Evolutionary conservation across 2,113 vertebrate species (phyloP).

Genomic region (Romanogobio albipinnatus): DNA sequence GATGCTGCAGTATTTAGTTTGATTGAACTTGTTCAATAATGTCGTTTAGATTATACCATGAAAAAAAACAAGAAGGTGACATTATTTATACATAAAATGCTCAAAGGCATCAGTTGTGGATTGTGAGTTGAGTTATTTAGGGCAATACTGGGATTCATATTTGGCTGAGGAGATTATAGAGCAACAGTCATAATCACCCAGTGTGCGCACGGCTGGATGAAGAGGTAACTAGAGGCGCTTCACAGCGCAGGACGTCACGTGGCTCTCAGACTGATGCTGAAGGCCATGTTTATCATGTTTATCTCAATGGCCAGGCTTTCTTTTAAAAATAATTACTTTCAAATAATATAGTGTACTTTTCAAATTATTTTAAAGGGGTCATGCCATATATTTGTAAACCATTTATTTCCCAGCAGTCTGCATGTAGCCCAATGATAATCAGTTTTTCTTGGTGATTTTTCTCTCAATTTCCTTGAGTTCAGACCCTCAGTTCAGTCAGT

Average conservation of each 20-base stretch:
- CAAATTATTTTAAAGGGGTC: background rate
- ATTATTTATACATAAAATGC: background rate
- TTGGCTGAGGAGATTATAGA: slow-evolving; percentile 37
- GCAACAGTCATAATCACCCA: slow-evolving; percentile 30
- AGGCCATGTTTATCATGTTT: background rate
- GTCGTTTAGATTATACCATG: background rate
- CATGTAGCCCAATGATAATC: background rate
- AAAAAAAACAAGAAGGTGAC: too few relatives aligned
- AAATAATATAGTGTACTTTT: background rate
- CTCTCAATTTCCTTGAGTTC: background rate
- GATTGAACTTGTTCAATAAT: background rate
- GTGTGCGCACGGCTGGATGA: background rate
- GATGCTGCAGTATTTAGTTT: background rate
- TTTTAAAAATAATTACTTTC: slow-evolving; percentile 8
- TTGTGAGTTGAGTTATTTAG: slow-evolving; percentile 39
- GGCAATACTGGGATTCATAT: slow-evolving; percentile 29
- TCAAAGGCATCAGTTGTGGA: slow-evolving; percentile 11
- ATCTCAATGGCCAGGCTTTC: background rate
- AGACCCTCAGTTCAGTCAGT: background rate
- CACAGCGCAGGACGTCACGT: background rate
- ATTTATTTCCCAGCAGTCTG: background rate
- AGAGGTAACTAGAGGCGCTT: background rate
- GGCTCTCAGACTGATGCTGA: background rate
- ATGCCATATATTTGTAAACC: background rate
- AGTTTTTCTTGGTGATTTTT: background rate